Conservation (phyloP, 2,888 invertebrate genomes). For the Choristoneura rosaceana region DNA sequence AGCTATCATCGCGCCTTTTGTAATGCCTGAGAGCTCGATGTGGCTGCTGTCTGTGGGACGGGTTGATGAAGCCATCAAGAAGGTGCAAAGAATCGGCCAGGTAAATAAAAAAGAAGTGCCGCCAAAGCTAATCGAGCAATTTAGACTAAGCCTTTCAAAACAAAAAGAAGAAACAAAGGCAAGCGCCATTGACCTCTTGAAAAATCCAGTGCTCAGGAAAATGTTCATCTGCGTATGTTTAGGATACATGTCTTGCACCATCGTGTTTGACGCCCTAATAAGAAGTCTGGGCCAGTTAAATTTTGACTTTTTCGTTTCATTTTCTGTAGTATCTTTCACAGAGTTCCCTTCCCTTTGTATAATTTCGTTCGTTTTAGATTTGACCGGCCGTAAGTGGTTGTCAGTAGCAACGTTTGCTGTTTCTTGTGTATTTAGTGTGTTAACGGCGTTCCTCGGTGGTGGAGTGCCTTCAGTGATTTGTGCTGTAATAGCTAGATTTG, state of each 20-base stretch:
- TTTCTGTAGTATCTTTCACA: constrained; percentile 67
- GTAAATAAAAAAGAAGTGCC: constrained; percentile 64
- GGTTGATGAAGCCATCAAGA: constrained; percentile 62
- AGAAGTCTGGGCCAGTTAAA: constrained; percentile 63
- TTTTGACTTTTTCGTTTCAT: constrained; percentile 71
- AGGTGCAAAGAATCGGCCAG: constrained; percentile 58
- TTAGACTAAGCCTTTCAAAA: constrained; percentile 51
- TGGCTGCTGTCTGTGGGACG: constrained; percentile 69
- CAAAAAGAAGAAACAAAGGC: constrained; percentile 47
- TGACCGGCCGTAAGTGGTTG: constrained; percentile 65
- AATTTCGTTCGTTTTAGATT: constrained; percentile 65
- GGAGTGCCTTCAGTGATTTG: constrained; percentile 65
- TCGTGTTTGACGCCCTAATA: constrained; percentile 67
- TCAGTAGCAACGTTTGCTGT: constrained; percentile 51
- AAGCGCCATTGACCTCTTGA: constrained; percentile 59
- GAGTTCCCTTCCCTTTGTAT: constrained; percentile 68
- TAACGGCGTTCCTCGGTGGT: constrained; percentile 58
- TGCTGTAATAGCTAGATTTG: constrained; percentile 68
- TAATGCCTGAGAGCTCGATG: constrained; percentile 72
- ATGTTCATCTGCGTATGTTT: constrained; percentile 62
- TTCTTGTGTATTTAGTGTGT: constrained; percentile 59
- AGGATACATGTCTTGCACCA: constrained; percentile 60
- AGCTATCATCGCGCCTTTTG: constrained; percentile 59
- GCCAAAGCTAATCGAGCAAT: constrained; percentile 57
- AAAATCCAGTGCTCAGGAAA: constrained; percentile 58